Base-by-base conservation (phyloP, 2,113 vertebrate species). In the Pyrgilauda ruficollis region DNA sequence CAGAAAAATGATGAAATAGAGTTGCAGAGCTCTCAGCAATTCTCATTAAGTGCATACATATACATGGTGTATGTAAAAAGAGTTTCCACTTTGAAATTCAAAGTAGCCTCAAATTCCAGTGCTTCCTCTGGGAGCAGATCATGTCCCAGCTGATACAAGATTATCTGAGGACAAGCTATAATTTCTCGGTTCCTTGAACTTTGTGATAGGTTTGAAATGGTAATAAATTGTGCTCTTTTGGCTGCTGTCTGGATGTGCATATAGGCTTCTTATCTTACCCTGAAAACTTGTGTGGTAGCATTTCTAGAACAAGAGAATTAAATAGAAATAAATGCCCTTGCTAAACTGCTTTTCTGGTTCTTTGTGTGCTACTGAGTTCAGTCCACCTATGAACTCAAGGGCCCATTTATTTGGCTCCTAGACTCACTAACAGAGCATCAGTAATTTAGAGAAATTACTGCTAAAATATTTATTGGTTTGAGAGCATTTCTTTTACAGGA, bases 91-190 rank as follows among this genome's bases (percentile, higher is more conserved):
- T 90, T 90, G 93, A 89, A 92, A 92, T 95, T 89, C 80, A 87
- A 88, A 92, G 33, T 50, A 90, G 74, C 70, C 52, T 90, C 43
- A 73, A 79, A 82, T 95, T 75, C 70, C 77, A 75, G 52, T 66
- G 70, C 55, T 70, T 49, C 85, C 93, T 56, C 55, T 85, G 72
- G 73, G 77, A 91, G 44, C 67, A 87, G 87, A 93, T 85, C 88
- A 91, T 5, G 4, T 78, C 73, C 47, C 77, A 74, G 73, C 64
- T 73, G 80, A 92, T 91, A 84, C 16, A 80, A 91, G 93, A 94
- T 95, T 91, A 95, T 92, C 82, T 90, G 59, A 92, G 85, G 93
- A 95, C 73, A 93, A 87, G 69, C 74, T 96, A 77, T 84, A 76
- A 90, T 95, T 96, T 95, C 69, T 84, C 73, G 3, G 22, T 92